These are phyloP conservation scores for Plodia interpunctella DNA, from an alignment of 1,140 invertebrate genomes.

Conservation along the genomic window DNA sequence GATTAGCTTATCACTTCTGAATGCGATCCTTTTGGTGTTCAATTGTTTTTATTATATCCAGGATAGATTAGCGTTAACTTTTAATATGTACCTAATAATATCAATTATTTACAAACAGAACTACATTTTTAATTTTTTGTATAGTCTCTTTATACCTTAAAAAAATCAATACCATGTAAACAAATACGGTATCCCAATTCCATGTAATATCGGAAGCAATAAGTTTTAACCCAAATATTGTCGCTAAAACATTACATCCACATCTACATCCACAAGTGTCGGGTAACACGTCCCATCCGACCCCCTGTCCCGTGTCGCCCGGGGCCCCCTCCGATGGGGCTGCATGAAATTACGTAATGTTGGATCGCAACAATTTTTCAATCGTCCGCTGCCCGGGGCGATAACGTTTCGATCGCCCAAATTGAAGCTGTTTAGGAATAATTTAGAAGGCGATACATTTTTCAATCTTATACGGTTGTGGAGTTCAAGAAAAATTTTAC, in stretches of 20 bases:
- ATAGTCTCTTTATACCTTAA: too few species aligned
- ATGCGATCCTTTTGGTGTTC: too few species aligned
- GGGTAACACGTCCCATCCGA: not conserved
- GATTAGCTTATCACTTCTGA: too few species aligned
- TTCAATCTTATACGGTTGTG: not conserved
- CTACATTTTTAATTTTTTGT: too few species aligned
- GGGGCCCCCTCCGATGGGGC: constrained; percentile 24
- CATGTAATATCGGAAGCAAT: not conserved
- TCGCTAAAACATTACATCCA: not conserved
- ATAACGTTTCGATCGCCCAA: constrained; percentile 35
- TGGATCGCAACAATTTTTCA: constrained; percentile 57
- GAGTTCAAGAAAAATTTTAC: not conserved
- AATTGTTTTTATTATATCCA: too few species aligned
- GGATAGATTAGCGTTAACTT: too few species aligned
- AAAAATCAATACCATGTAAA: too few species aligned
- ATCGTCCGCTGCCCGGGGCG: constrained; percentile 45
- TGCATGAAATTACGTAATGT: constrained; percentile 49
- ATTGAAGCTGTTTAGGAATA: constrained; percentile 51
- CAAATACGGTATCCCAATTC: not conserved
- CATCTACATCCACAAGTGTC: not conserved
- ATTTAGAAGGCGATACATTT: constrained; percentile 41
- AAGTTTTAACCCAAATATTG: constrained; percentile 1
- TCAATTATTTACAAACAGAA: too few species aligned
- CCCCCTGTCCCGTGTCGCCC: constrained; percentile 13
- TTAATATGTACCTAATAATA: too few species aligned